Evolutionary conservation across 2,888 invertebrate genomes (phyloP), one percentile per base, ranked within the genome.

Genomic region (Euzophera pinguis): DNA sequence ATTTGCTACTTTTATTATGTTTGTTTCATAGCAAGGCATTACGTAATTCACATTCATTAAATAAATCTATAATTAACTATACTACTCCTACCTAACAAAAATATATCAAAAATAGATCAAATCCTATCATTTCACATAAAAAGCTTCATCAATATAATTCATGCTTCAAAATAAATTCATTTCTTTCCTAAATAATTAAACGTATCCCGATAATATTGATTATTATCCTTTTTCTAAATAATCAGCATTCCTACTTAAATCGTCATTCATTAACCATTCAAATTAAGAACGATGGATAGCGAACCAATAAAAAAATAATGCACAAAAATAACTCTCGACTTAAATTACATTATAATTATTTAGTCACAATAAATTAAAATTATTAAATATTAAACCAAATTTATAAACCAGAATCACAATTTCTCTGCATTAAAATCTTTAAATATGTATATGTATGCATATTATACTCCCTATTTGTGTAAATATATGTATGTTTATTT

Each of bases 191-290:
- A 7, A 29, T 12, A 13, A 8, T 12, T 13, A 9, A 29, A 29
- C 12, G 13, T 9, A 29, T 12, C 22, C 12, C 7, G n/a, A 42
- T 13, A 4, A n/a, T 1, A 1, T n/a, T 12, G 12, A 22, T 5
- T 43, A 29, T 14, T 29, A 7, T 29, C n/a, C 10, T 5, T 3
- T 41, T n/a, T 17, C 10, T 9, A 17, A 9, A 22, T 17, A 6
- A 12, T 27, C 22, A 22, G 43, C 35, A 16, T 43, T 8, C 32
- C 49, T 49, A 54, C 27, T 39, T 37, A 51, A n/a, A 42, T 39
- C 52, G 52, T 38, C 43, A 17, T 48, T 38, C 35, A 29, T 39
- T 47, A 12, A 41, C 41, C 47, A 32, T 38, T 53, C 39, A 38
- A 47, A 35, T 10, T 34, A 47, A 47, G 38, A 17, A 49, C 39